Evolutionary conservation across 2,113 vertebrate species (phyloP).

Genomic region (Daubentonia madagascariensis): DNA sequence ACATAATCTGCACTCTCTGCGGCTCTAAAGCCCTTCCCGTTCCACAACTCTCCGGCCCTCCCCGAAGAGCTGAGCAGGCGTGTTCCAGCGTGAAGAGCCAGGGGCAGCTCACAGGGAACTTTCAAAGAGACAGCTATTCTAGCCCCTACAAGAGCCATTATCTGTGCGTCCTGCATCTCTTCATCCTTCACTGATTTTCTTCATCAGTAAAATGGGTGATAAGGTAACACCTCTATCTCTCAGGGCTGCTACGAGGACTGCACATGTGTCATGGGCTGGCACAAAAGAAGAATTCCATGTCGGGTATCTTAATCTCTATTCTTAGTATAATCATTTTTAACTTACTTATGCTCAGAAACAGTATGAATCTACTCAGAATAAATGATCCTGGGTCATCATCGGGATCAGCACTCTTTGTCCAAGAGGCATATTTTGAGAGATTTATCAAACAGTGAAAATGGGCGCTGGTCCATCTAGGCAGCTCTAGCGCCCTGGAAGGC

Average conservation of each 20-base stretch:
- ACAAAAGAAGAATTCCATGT: rapidly evolving
- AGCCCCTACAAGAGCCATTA: not conserved
- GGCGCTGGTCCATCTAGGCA: rapidly evolving
- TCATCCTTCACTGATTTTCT: not conserved
- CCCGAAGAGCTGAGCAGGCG: not conserved
- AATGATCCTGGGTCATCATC: not conserved
- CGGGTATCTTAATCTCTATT: not conserved
- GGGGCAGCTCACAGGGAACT: rapidly evolving
- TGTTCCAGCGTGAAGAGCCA: not conserved
- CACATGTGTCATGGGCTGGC: rapidly evolving
- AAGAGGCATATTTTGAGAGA: not conserved
- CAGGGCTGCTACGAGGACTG: not conserved
- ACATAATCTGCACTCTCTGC: not conserved
- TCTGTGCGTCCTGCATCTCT: rapidly evolving
- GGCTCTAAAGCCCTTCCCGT: too few species aligned
- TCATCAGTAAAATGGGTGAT: not conserved
- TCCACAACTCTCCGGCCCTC: rapidly evolving
- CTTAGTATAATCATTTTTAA: not conserved
- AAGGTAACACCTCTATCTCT: rapidly evolving
- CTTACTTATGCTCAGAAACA: not conserved
- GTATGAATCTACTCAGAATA: not conserved
- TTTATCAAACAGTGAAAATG: rapidly evolving
- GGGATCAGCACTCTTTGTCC: not conserved
- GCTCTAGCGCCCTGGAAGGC: rapidly evolving
- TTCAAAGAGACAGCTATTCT: not conserved